Evolutionary conservation across 2,113 vertebrate species (phyloP).

Genomic region (Oophaga pumilio): DNA sequence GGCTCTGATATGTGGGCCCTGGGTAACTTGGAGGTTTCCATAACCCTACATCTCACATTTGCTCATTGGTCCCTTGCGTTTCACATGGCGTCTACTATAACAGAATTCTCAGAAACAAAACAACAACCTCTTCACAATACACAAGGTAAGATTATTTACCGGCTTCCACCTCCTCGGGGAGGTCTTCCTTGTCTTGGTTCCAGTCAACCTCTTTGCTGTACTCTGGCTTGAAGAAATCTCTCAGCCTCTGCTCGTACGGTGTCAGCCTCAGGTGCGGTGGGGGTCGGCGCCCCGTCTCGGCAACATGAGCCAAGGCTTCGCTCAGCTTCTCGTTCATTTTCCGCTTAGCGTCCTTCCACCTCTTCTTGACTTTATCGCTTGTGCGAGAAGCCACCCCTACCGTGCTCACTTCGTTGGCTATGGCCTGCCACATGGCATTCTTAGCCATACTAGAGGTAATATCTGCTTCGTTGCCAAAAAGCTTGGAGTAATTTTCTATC

Average conservation of each 20-base stretch:
- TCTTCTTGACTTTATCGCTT: slow-evolving; percentile 40
- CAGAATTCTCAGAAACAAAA: not conserved
- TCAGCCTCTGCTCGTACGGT: slow-evolving; percentile 30
- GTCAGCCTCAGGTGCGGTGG: slow-evolving; percentile 28
- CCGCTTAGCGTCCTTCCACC: slow-evolving; percentile 33
- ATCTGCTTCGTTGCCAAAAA: slow-evolving; percentile 43
- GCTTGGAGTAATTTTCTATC: slow-evolving; percentile 41
- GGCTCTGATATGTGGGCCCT: too few relatives aligned
- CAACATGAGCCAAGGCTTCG: slow-evolving; percentile 15
- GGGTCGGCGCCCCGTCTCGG: slow-evolving; percentile 26
- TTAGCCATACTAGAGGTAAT: slow-evolving; percentile 14
- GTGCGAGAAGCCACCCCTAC: slow-evolving; percentile 33
- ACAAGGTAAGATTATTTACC: slow-evolving; percentile 40
- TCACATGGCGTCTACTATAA: not conserved
- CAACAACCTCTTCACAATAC: not conserved
- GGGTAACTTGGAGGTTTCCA: not conserved
- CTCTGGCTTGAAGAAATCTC: slow-evolving; percentile 40
- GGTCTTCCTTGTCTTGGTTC: slow-evolving; percentile 18
- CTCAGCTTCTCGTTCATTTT: slow-evolving; percentile 37
- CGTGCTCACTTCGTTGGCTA: slow-evolving; percentile 27
- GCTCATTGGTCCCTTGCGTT: not conserved
- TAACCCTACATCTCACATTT: not conserved
- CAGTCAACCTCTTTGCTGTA: slow-evolving; percentile 40
- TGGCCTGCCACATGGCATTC: slow-evolving; percentile 50
- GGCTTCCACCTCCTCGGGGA: slow-evolving; percentile 17